Evolutionary conservation across 2,113 vertebrate species (phyloP).

Genomic region (Tragelaphus scriptus): DNA sequence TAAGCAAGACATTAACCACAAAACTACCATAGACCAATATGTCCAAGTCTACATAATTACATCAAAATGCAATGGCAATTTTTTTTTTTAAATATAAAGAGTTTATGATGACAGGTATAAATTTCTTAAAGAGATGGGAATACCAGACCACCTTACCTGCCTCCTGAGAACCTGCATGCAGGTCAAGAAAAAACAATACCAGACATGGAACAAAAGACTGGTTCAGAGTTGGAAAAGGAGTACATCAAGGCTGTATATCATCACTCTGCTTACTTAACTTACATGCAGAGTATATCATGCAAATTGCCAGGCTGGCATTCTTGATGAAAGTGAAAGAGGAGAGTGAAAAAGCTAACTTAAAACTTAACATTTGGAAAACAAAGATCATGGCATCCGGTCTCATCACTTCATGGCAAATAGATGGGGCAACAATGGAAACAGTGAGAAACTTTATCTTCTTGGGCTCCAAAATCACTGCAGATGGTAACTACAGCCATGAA

Average conservation of each 20-base stretch:
- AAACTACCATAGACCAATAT: not conserved
- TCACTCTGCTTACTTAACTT: not conserved
- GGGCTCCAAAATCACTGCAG: not conserved
- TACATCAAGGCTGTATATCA: not conserved
- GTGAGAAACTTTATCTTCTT: not conserved
- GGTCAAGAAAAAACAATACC: not conserved
- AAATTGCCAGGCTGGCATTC: not conserved
- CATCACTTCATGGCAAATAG: not conserved
- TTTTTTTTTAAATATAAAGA: not conserved
- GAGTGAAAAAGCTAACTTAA: not conserved
- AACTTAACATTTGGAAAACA: not conserved
- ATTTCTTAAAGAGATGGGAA: not conserved
- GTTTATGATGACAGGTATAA: not conserved
- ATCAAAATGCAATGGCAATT: not conserved
- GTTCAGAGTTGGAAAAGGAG: not conserved
- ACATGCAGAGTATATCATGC: not conserved
- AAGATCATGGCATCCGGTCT: not conserved
- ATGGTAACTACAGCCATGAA: not conserved
- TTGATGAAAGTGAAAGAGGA: not conserved
- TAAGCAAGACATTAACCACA: not conserved
- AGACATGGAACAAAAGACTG: not conserved
- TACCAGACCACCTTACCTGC: not conserved
- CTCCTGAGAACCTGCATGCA: not conserved
- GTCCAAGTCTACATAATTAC: not conserved
- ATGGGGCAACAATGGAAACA: not conserved